Conservation (phyloP, 37 sponge, comb jelly and placozoan species). For the Halisarca cf. caerulea region DNA sequence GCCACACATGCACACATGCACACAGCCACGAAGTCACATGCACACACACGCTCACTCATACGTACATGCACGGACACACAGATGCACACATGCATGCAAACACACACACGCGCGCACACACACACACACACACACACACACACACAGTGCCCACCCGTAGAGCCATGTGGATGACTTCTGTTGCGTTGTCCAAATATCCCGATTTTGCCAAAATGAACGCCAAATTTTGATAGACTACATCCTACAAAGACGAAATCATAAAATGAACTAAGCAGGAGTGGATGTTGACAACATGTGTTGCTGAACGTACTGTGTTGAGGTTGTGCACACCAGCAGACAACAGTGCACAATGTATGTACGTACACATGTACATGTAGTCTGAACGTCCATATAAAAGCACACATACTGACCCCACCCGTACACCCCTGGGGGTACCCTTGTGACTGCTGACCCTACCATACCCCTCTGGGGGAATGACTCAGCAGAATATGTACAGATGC, state of each 20-base stretch:
- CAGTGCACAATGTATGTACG: background rate
- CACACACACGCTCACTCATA: background rate
- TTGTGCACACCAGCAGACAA: no score
- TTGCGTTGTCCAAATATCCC: constrained; percentile 5
- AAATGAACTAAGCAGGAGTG: no score
- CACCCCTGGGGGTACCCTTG: no score
- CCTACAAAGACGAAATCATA: no score
- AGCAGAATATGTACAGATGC: no score
- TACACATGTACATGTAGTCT: constrained; percentile 46
- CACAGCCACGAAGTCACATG: background rate
- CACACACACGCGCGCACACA: constrained; percentile 17
- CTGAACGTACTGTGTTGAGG: background rate
- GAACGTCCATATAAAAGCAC: no score
- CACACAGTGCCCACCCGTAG: constrained; percentile 14
- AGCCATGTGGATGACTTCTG: constrained; percentile 9
- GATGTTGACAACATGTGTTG: no score
- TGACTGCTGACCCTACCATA: no score
- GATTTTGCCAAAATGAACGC: background rate
- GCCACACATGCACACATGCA: no score
- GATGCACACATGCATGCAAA: background rate
- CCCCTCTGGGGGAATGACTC: no score
- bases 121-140: constrained; percentile 32
- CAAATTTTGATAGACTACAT: constrained; percentile 8
- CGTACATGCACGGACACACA: no score
- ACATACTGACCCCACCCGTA: no score